Evolutionary conservation across 2,797 vertebrate genomes (phyloP).

Genomic region (Chaetophractus vellerosus): DNA sequence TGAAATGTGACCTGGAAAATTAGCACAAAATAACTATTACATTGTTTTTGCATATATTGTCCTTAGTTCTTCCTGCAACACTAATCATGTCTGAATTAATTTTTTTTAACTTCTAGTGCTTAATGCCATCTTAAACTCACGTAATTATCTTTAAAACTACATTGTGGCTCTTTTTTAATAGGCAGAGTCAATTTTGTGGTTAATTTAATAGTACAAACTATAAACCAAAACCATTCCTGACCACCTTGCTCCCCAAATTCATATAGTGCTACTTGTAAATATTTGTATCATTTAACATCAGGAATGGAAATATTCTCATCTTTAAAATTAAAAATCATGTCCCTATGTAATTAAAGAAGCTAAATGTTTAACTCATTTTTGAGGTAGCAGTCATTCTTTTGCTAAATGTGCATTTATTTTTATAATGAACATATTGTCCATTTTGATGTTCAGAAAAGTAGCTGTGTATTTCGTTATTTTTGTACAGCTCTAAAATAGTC

Average conservation of each 20-base stretch:
- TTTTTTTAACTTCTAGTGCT: neutral
- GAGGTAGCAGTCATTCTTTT: conserved; percentile 66
- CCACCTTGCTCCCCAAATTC: neutral
- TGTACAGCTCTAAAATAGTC: conserved; percentile 14
- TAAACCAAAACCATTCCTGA: neutral
- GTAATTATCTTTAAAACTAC: conserved; percentile 23
- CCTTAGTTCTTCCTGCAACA: neutral
- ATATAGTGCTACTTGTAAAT: neutral
- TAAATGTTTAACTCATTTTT: conserved; percentile 78
- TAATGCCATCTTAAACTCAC: conserved; percentile 37
- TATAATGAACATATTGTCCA: conserved; percentile 42
- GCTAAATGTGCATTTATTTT: conserved; percentile 63
- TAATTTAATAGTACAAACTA: neutral
- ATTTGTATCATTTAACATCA: conserved; percentile 48
- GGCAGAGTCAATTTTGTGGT: neutral
- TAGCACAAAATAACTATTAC: neutral
- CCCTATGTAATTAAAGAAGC: conserved; percentile 62
- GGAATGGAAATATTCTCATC: conserved; percentile 47
- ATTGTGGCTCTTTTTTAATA: neutral
- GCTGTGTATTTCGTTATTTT: conserved; percentile 48
- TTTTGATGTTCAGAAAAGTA: conserved; percentile 56
- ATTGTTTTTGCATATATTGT: neutral
- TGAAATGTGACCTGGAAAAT: conserved; percentile 4
- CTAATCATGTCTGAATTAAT: neutral
- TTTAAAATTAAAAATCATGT: conserved; percentile 50